phyloP scores from a whole-genome alignment of 2,888 invertebrate species.

The Sphaerophoria taeniata region DNA sequence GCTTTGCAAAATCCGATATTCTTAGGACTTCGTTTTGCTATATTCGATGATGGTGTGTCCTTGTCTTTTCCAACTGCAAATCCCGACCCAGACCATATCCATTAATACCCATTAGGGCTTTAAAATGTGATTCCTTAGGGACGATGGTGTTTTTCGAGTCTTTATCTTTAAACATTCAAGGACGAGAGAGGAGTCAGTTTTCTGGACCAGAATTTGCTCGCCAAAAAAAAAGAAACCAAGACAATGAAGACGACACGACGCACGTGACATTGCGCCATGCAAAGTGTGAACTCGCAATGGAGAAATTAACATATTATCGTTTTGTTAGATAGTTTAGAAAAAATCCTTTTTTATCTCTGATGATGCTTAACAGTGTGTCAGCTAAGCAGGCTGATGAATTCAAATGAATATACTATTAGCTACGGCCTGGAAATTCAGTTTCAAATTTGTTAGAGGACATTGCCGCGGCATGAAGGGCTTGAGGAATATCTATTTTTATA shows the following conservation, averaged over 20 bases:
- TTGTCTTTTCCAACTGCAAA: not conserved
- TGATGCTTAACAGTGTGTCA: conserved; percentile 29
- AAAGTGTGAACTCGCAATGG: conserved; percentile 40
- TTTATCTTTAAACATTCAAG: not conserved
- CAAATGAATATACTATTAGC: conserved; percentile 10
- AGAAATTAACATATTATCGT: conserved; percentile 64
- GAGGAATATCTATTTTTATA: too few species aligned
- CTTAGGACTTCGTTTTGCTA: conserved; percentile 26
- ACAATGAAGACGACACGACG: conserved; percentile 1
- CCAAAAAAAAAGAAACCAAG: not conserved
- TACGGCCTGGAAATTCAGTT: too few species aligned
- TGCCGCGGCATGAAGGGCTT: too few species aligned
- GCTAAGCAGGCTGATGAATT: conserved; percentile 22
- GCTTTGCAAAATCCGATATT: conserved; percentile 62
- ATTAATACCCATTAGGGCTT: conserved; percentile 33
- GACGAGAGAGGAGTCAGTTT: conserved; percentile 16
- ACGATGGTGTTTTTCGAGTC: conserved; percentile 18
- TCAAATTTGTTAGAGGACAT: too few species aligned
- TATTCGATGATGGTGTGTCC: not conserved
- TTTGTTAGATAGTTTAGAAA: conserved; percentile 36
- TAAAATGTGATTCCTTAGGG: conserved; percentile 59
- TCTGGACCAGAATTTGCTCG: conserved; percentile 33
- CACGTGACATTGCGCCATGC: not conserved
- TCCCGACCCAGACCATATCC: not conserved
- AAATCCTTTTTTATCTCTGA: conserved; percentile 19